phyloP scores from a whole-genome alignment of 2,113 vertebrate species.

The Tragulus kanchil region DNA sequence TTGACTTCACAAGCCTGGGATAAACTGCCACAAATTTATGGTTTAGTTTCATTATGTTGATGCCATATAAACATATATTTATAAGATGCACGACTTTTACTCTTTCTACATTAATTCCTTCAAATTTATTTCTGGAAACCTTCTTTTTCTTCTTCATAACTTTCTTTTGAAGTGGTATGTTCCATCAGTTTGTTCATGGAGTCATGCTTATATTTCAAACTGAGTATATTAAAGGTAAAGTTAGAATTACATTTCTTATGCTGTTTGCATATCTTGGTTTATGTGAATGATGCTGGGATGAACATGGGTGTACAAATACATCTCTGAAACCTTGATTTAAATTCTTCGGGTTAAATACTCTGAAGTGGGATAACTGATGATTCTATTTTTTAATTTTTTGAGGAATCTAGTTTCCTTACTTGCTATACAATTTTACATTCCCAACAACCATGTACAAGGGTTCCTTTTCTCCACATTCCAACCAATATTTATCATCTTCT shows the following conservation, averaged over 20 bases:
- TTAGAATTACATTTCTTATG: neutral
- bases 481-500: neutral
- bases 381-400: neutral
- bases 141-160: neutral
- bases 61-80: neutral
- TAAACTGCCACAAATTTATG: neutral
- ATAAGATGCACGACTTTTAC: neutral
- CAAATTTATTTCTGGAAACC: neutral
- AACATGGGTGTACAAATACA: neutral
- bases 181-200: neutral
- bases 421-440: neutral
- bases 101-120: neutral
- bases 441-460: neutral
- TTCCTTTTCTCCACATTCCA: constrained; percentile 12
- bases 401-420: neutral
- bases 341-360: neutral
- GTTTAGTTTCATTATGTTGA: neutral
- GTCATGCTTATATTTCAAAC: neutral
- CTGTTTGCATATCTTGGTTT: neutral
- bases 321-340: neutral
- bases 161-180: neutral
- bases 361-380: neutral
- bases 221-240: neutral
- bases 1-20: neutral
- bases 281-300: neutral